Evolutionary conservation across 1,140 invertebrate species (phyloP), one percentile per base, ranked within the genome.

Genomic region (Brachionus koreanus): DNA sequence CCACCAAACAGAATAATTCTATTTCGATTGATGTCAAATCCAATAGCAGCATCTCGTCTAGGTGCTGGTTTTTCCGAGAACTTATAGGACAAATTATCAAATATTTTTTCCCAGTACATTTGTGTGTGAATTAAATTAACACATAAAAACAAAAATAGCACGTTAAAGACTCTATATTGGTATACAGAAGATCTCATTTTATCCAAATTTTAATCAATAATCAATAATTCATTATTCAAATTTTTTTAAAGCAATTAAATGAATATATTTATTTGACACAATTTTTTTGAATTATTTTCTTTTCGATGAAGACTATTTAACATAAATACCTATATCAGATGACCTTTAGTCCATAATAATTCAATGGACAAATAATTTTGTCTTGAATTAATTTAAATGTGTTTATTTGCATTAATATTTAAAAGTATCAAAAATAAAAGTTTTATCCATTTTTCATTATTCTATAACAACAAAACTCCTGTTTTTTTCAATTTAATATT

Each of bases 41-140:
- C 76, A 35, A 79, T 79, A 3, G 76, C 76, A 16, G 76, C 76
- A 57, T 79, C 76, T n/a, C 49, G 25, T 37, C 76, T 57, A 13
- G 76, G 76, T n/a, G 76, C 76, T 5, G 76, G 52, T 37, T 79
- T 79, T 9, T 39, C 49, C 35, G 35, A 33, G 0, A 35, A 25
- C 23, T 57, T 61, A 61, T 57, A 79, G 12, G 76, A 79, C 37
- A 79, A 25, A 19, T 39, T 61, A 19, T 79, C 76, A 61, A 43
- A 61, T 12, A 79, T 25, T 35, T 79, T 79, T 61, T 79, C 52
- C 76, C 76, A 79, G 39, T 79, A 42, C 49, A 79, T 79, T 65
- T 79, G 76, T 49, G n/a, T n/a, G 37, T 6, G 16, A 25, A n/a
- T 37, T 23, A 76, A 77, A 52, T 33, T 52, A 19, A 19, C 29